phyloP scores from a whole-genome alignment of 2,888 invertebrate genomes.

The Cryptops parisi region DNA sequence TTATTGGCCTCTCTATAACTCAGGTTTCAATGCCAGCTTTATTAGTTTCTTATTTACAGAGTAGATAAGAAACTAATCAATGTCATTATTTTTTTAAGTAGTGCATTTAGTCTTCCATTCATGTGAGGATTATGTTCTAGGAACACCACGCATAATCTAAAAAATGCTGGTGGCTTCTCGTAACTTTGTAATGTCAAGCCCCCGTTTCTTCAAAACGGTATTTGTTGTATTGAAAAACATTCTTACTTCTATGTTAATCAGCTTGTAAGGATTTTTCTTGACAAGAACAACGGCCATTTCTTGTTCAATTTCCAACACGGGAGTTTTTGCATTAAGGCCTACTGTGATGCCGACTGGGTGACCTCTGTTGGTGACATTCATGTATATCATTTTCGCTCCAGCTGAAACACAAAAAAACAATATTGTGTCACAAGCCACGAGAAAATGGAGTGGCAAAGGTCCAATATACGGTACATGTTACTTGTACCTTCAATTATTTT shows the following conservation, averaged over 20 bases:
- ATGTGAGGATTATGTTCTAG: too few species aligned
- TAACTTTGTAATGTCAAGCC: neutral
- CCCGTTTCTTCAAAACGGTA: too few species aligned
- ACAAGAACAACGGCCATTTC: constrained; percentile 56
- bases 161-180: neutral
- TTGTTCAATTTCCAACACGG: constrained; percentile 54
- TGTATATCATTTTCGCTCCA: constrained; percentile 60
- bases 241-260: constrained; percentile 52
- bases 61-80: too few species aligned
- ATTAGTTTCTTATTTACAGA: too few species aligned
- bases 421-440: neutral
- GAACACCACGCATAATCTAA: constrained; percentile 8
- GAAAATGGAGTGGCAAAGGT: too few species aligned
- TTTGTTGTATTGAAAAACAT: too few species aligned
- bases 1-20: too few species aligned
- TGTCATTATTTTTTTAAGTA: too few species aligned
- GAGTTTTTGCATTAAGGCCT: constrained; percentile 62
- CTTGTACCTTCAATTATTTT: constrained; percentile 36
- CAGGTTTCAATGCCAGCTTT: too few species aligned
- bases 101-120: too few species aligned
- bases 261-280: constrained; percentile 48
- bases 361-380: constrained; percentile 68
- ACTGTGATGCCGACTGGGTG: constrained; percentile 70
- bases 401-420: constrained; percentile 24
- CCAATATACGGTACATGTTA: neutral